A percentile compares a stretch with the other conserved stretches of the same genome.
Evolutionary conservation across 1,140 invertebrate genomes (phyloP).

Genomic region (Drosophila trapezifrons): DNA sequence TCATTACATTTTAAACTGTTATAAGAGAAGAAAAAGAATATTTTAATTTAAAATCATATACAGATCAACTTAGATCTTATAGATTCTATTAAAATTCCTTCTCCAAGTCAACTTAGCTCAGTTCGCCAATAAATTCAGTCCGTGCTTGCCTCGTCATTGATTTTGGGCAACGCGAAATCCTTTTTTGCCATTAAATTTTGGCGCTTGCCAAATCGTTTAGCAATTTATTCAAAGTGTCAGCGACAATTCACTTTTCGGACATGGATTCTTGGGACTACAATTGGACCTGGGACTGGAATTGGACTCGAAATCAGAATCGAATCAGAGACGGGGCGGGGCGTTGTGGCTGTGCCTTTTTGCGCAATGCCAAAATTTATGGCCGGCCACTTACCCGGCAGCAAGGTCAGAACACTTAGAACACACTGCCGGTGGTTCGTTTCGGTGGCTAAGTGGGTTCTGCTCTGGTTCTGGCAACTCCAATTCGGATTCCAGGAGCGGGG

Average conservation of each 20-base stretch:
- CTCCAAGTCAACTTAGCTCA: not conserved
- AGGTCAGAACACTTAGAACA: constrained; percentile 64
- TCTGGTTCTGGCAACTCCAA: constrained; percentile 7
- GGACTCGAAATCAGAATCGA: constrained; percentile 32
- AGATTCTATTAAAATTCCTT: not conserved
- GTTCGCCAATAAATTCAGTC: constrained; percentile 22
- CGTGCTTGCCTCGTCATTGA: constrained; percentile 2
- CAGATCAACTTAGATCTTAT: not conserved
- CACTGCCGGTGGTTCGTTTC: constrained; percentile 12
- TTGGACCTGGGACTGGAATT: constrained; percentile 28
- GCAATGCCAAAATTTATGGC: constrained; percentile 74
- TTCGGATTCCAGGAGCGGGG: constrained; percentile 33
- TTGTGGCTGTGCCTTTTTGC: constrained; percentile 50
- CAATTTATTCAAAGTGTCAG: constrained; percentile 69
- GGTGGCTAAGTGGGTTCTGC: constrained; percentile 5
- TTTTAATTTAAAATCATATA: no score
- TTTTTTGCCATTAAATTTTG: constrained; percentile 40
- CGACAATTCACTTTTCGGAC: constrained; percentile 75
- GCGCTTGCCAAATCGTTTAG: constrained; percentile 51
- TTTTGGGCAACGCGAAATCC: constrained; percentile 32
- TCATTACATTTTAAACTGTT: no score
- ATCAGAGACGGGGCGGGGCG: constrained; percentile 36
- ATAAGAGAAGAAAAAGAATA: no score
- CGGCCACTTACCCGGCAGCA: constrained; percentile 64
- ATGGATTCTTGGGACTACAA: constrained; percentile 46